Evolutionary conservation across 2,888 invertebrate genomes (phyloP).

Genomic region (Blastobasis adustella): DNA sequence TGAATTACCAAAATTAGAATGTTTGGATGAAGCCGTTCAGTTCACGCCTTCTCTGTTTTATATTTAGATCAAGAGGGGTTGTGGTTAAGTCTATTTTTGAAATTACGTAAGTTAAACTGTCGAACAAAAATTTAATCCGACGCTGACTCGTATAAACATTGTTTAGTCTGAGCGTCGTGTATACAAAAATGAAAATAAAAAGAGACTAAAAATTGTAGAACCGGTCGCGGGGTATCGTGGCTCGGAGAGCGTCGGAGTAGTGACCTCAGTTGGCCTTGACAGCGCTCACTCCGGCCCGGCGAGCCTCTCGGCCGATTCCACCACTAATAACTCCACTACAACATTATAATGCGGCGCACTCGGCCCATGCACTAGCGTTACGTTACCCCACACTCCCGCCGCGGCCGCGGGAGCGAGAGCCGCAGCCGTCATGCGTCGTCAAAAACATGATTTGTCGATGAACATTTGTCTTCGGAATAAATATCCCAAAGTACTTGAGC

Average conservation of each 20-base stretch:
- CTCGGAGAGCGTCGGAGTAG: conserved; percentile 69
- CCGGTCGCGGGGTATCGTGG: conserved; percentile 66
- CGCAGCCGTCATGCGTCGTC: conserved; percentile 29
- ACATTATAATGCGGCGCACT: conserved; percentile 43
- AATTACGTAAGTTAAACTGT: conserved; percentile 27
- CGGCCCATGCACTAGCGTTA: conserved; percentile 51
- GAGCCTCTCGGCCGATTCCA: conserved; percentile 60
- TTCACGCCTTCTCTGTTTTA: no score
- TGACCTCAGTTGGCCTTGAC: conserved; percentile 74
- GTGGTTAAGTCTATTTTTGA: no score
- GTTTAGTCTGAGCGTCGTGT: conserved; percentile 71
- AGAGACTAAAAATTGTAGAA: conserved; percentile 72
- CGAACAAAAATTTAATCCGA: conserved; percentile 66
- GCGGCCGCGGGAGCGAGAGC: conserved; percentile 1
- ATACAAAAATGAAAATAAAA: conserved; percentile 75
- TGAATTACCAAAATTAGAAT: no score
- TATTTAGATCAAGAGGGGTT: no score
- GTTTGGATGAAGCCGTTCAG: no score
- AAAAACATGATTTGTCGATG: conserved; percentile 52
- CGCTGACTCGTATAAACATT: conserved; percentile 69
- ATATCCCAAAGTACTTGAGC: conserved; percentile 1
- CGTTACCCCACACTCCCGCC: conserved; percentile 27
- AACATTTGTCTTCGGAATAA: conserved; percentile 37
- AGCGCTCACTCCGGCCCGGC: conserved; percentile 57
- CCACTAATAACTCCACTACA: conserved; percentile 70